Conservation (phyloP, 2,113 vertebrate species). For the Egretta garzetta region DNA sequence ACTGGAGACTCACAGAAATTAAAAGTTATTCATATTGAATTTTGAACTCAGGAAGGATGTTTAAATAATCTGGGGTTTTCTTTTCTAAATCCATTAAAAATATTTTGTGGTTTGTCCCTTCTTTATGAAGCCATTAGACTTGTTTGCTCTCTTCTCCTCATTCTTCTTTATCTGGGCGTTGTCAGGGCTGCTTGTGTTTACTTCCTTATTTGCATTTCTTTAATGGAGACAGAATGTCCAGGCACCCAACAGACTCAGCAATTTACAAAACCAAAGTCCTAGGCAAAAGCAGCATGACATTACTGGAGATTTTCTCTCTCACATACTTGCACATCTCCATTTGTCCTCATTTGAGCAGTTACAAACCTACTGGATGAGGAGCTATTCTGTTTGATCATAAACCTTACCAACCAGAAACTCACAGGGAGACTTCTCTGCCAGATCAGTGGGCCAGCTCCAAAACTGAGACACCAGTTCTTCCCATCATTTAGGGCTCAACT, state of each 20-base stretch:
- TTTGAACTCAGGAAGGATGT: neutral
- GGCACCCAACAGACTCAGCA: neutral
- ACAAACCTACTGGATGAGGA: neutral
- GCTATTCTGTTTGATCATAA: neutral
- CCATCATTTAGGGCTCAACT: neutral
- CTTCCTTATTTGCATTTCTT: constrained; percentile 3
- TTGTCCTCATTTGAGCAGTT: neutral
- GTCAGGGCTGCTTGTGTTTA: neutral
- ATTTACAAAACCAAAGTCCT: neutral
- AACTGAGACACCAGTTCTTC: neutral
- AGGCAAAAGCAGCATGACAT: neutral
- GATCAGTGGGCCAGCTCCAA: neutral
- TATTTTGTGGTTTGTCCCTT: neutral
- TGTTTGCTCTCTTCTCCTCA: neutral
- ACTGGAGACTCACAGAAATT: neutral
- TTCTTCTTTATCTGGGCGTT: neutral
- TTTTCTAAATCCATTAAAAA: neutral
- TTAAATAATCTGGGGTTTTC: neutral
- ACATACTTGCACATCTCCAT: neutral
- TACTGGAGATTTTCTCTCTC: neutral
- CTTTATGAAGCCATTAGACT: neutral
- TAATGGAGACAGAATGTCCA: neutral
- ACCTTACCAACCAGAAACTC: neutral
- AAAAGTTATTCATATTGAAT: neutral
- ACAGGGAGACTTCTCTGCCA: neutral